phyloP scores from a whole-genome alignment of 1,140 invertebrate genomes.

The Ridgeia piscesae region DNA sequence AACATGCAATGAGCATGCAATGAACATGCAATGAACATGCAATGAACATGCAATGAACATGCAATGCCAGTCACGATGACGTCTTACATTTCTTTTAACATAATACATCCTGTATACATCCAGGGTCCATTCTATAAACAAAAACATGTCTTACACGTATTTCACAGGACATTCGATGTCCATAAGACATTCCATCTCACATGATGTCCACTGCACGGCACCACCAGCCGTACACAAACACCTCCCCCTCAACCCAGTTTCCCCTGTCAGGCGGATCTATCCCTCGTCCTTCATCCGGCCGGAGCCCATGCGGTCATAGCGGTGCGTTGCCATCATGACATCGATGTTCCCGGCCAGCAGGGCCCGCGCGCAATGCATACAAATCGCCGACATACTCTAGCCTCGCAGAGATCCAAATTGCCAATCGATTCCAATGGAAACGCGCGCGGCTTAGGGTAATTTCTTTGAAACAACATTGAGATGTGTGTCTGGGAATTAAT shows the following conservation, averaged over 20 bases:
- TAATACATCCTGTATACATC: no score
- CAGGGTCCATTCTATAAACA: no score
- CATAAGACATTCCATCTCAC: neutral
- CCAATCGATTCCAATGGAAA: neutral
- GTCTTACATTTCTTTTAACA: no score
- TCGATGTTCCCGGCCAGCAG: neutral
- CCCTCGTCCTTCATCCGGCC: neutral
- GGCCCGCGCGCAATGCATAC: neutral
- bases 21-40: no score
- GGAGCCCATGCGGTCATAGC: neutral
- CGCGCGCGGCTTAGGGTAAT: neutral
- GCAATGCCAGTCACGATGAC: no score
- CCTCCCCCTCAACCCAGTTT: neutral
- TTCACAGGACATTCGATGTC: neutral
- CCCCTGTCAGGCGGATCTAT: neutral
- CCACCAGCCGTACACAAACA: neutral
- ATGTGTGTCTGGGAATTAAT: neutral
- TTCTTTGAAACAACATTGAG: neutral
- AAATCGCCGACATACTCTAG: neutral
- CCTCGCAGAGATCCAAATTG: neutral
- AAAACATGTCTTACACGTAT: no score
- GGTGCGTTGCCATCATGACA: neutral
- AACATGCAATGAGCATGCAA: no score
- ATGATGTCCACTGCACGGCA: neutral
- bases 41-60: no score